A percentile compares a stretch with the other conserved stretches of the same genome.
These are phyloP conservation scores for Ascaphus truei DNA, from an alignment of 2,113 vertebrate genomes.

Conservation along the genomic window DNA sequence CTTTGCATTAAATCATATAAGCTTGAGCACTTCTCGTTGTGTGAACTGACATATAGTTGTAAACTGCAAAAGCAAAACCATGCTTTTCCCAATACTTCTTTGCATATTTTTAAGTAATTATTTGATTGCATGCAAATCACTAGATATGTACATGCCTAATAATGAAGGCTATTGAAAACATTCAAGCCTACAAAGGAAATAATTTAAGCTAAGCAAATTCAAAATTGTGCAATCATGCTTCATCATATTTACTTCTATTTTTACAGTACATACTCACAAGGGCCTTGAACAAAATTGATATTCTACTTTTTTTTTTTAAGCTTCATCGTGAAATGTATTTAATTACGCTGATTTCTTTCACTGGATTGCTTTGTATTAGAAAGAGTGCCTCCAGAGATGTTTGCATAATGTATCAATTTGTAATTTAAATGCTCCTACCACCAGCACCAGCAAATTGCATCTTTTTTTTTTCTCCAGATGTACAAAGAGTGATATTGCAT, in stretches of 20 bases:
- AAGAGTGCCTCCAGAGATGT: not conserved
- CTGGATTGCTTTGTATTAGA: not conserved
- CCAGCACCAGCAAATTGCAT: conserved; percentile 20
- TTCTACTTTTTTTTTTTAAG: not conserved
- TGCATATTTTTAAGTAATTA: too few relatives aligned
- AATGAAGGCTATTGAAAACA: too few relatives aligned
- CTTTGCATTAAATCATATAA: conserved; percentile 5
- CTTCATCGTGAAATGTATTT: conserved; percentile 5
- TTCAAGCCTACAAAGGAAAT: too few relatives aligned
- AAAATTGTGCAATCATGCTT: too few relatives aligned
- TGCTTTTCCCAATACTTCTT: too few relatives aligned
- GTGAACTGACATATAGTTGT: too few relatives aligned
- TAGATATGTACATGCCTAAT: too few relatives aligned
- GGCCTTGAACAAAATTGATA: not conserved
- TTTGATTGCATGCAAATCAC: too few relatives aligned
- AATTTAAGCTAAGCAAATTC: too few relatives aligned
- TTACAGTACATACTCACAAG: not conserved
- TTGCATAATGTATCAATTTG: conserved; percentile 23
- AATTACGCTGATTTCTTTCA: conserved; percentile 22
- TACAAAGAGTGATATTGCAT: conserved; percentile 5
- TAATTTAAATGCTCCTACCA: conserved; percentile 18
- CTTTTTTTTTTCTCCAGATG: conserved; percentile 1
- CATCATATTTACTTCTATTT: too few relatives aligned
- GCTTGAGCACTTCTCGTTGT: not conserved
- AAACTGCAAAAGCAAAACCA: too few relatives aligned